Base-by-base conservation (phyloP, 2,888 invertebrate species). In the Meteorus cinctellus region DNA sequence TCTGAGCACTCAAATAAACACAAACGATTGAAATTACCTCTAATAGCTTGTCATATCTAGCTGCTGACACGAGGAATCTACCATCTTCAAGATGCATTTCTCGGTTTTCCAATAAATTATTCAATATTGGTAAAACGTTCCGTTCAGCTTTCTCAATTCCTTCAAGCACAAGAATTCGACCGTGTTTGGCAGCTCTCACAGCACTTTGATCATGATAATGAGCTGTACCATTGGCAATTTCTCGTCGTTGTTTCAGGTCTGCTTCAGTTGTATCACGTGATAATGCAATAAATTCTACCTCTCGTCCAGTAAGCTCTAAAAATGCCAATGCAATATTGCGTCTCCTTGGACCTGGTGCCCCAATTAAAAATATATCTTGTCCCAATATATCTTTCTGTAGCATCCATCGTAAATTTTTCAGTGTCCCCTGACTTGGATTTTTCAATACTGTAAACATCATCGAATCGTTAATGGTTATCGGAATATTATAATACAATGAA, bases 1-100 rank as follows among this genome's bases (percentile, higher is more conserved):
- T 24, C 24, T 24, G 1, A 24, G 24, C 24, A 24, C 24, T 24
- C 24, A 24, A 1, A 24, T 24, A 24, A 16, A 29, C 41, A 2
- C n/a, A 69, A 55, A 6, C 27, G 48, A 24, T 24, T 2, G 60
- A 29, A 55, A 3, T 83, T 87, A 97, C 97, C 92, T 96, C 90
- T 16, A 97, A 89, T 19, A 99, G 90, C 88, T 96, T 96, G 87
- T 99, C 98, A 87, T 97, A 99, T 91, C 97, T 93, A 4, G 93
- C 91, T 10, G 97, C 95, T 0, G 97, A 95, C 87, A 99, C 95
- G 55, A 99, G 91, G 88, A 98, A 96, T 83, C 98, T 91, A 0
- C 99, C 99, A 91, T 98, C 98, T 91, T 99, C 98, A 78, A 99
- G 91, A 90, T 98, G 97, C 98, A 99, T 98, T 91, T 99, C 99